Evolutionary conservation across 2,113 vertebrate species (phyloP), one percentile per base, ranked within the genome.

Genomic region (Scartelaos histophorus): DNA sequence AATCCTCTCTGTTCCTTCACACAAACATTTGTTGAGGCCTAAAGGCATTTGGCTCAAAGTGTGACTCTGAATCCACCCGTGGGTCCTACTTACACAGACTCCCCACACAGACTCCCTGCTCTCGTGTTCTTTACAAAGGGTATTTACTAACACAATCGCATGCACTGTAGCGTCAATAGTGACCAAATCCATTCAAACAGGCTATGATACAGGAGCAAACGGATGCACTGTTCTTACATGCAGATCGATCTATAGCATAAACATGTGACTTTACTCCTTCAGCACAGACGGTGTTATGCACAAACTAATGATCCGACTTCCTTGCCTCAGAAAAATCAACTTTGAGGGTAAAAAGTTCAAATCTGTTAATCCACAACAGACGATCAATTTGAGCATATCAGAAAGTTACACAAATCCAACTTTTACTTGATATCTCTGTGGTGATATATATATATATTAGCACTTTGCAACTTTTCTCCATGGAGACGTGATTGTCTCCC

Each of bases 1-100:
- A 38, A 64, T 64, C 61, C 34, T 43, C 34, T 64, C 61, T 21
- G 61, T 64, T 64, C 61, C 61, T n/a, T 43, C 61, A 43, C n/a
- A 64, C 34, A 64, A 64, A 64, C 61, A 64, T 43, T 64, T 64
- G 61, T 38, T 7, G 34, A 7, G 35, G 61, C 61, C 61, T 64
- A 34, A 19, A 35, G 61, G 61, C 61, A n/a, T 38, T 43, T 64
- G 61, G 61, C 61, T 64, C 34, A 43, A 64, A n/a, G 61, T 64
- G 38, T 64, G 16, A 43, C 34, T 64, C 34, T 35, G 16, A 38
- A 64, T 38, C 61, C 34, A 17, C 19, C 34, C 17, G 19, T 21
- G 61, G 61, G 34, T 43, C 2, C 29, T 35, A n/a, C 60, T 62
- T 35, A 62, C 34, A 64, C 17, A 21, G 29, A 35, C 61, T 38